These are phyloP conservation scores for Anas platyrhynchos DNA, from an alignment of 2,113 vertebrate species.

Conservation along the genomic window DNA sequence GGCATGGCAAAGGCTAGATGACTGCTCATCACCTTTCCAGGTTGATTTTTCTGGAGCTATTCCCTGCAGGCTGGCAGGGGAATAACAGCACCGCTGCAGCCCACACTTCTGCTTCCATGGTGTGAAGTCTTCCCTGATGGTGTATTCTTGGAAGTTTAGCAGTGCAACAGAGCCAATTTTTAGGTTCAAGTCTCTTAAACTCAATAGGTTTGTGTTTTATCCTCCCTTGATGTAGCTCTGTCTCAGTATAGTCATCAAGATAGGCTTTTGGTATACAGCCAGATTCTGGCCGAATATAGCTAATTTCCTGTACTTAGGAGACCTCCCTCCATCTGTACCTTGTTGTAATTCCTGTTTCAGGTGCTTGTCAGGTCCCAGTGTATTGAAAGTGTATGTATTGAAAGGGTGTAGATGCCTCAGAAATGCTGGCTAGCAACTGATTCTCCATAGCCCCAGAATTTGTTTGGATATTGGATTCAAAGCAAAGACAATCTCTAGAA, in stretches of 20 bases:
- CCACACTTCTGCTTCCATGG: accelerated
- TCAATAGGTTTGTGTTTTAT: not conserved
- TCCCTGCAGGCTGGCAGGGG: not conserved
- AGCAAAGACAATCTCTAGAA: not conserved
- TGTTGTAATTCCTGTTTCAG: not conserved
- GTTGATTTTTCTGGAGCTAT: not conserved
- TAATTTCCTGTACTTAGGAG: not conserved
- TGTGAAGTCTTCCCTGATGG: not conserved
- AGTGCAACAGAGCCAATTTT: not conserved
- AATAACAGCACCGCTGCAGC: accelerated
- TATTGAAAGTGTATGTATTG: not conserved
- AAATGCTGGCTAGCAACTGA: not conserved
- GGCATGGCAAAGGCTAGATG: accelerated
- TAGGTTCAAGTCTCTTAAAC: not conserved
- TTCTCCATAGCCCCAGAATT: not conserved
- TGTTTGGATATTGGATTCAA: not conserved
- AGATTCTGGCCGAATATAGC: not conserved
- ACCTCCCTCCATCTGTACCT: not conserved
- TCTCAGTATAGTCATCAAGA: not conserved
- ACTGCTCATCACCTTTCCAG: not conserved
- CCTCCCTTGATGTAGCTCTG: not conserved
- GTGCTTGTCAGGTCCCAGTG: not conserved
- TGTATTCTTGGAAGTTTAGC: not conserved
- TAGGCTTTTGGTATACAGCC: not conserved
- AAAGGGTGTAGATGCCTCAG: not conserved